phyloP scores from a whole-genome alignment of 2,113 vertebrate species.

The Rallus limicola region DNA sequence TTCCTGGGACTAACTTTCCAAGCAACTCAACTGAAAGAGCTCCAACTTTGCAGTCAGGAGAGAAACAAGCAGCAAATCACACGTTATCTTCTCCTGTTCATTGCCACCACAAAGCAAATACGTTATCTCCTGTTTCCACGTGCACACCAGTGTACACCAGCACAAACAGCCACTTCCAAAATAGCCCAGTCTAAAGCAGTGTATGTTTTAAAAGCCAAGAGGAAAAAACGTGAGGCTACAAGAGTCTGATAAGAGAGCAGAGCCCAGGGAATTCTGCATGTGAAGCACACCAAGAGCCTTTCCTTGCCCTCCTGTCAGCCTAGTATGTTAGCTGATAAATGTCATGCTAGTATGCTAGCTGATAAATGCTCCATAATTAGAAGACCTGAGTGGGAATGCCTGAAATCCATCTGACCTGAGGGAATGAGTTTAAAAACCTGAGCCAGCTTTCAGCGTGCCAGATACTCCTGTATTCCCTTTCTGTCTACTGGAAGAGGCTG shows the following conservation, averaged over 20 bases:
- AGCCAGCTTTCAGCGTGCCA: not conserved
- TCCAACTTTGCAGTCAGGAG: not conserved
- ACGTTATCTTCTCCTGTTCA: not conserved
- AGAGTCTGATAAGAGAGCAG: not conserved
- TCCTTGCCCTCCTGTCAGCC: constrained; percentile 13
- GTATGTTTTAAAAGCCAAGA: not conserved
- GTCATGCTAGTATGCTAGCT: constrained; percentile 5
- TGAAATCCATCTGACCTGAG: constrained; percentile 52
- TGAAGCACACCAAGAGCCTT: not conserved
- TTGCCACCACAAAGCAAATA: not conserved
- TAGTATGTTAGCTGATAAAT: constrained; percentile 52
- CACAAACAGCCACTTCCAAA: not conserved
- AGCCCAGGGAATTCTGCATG: not conserved
- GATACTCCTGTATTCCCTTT: not conserved
- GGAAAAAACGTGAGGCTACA: not conserved
- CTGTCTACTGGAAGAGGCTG: constrained; percentile 17
- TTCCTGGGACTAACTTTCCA: not conserved
- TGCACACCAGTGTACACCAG: not conserved
- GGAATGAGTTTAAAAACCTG: constrained; percentile 35
- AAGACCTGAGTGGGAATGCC: constrained; percentile 38
- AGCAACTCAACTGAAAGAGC: not conserved
- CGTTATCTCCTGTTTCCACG: rapidly evolving
- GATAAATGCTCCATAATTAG: constrained; percentile 65
- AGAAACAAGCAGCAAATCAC: not conserved
- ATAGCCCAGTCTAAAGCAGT: not conserved